Percentiles rank a stretch among this genome's conserved stretches.
Evolutionary conservation across 2,797 vertebrate species (phyloP).

Genomic region (Bovichtus diacanthus): DNA sequence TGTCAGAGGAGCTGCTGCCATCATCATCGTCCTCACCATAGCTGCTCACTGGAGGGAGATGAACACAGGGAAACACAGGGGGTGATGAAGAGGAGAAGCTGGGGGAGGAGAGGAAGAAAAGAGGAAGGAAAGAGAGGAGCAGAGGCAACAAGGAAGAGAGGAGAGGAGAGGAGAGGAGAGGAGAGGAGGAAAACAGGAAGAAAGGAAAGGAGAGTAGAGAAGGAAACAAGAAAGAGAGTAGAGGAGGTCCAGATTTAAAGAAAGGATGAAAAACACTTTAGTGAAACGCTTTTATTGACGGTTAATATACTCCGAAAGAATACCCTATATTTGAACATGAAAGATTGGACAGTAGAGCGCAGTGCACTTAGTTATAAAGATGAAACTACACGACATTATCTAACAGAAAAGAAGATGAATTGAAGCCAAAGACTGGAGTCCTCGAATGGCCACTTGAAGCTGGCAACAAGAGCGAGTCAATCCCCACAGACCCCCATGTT

Average conservation of each 20-base stretch:
- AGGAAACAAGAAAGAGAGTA: background rate
- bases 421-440: too few species aligned
- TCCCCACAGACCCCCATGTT: too few species aligned
- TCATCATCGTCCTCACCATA: slow-evolving; percentile 77
- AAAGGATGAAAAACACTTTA: background rate
- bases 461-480: too few species aligned
- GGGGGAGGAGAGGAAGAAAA: slow-evolving; percentile 19
- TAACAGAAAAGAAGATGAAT: too few species aligned
- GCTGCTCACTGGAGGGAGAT: slow-evolving; percentile 81
- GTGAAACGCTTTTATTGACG: too few species aligned
- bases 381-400: too few species aligned
- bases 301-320: too few species aligned
- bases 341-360: too few species aligned
- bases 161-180: background rate
- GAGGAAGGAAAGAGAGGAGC: background rate
- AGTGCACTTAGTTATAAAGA: too few species aligned
- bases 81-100: slow-evolving; percentile 29
- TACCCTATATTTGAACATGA: too few species aligned
- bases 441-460: too few species aligned
- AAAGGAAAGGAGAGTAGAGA: background rate
- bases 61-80: slow-evolving; percentile 48
- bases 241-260: background rate
- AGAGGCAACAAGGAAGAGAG: background rate
- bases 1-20: slow-evolving; percentile 84
- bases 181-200: background rate